Evolutionary conservation across 2,797 vertebrate genomes (phyloP), one percentile per base, ranked within the genome.

Genomic region (Rhinella marina): DNA sequence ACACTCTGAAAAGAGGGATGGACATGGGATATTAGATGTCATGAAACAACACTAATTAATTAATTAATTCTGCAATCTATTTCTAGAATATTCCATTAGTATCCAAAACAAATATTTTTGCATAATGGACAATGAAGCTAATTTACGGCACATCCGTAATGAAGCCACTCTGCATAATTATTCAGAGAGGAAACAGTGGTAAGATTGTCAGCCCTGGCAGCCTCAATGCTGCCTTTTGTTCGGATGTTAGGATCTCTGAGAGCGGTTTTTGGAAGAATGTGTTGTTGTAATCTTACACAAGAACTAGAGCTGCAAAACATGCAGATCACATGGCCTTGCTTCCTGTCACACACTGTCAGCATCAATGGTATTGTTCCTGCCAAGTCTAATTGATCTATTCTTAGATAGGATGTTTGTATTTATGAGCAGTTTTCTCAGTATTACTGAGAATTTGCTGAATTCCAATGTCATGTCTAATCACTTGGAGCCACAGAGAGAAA

Each of bases 261-360:
- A 93, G 92, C 92, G 91, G 91, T 82, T 93, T 41, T 89, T 90
- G 91, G 93, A 93, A 93, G 92, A 94, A 93, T 94, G 93, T 91
- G 84, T 84, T 86, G 68, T 86, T 88, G 90, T 93, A 94, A 94
- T 93, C 93, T 94, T 93, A 93, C 92, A 93, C 93, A 94, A 94
- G 93, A 93, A 92, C 83, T 92, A 21, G 8, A 90, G 92, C 93
- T 94, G 92, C 93, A 93, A 93, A 94, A 94, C 92, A 94, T 91
- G 89, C 90, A 85, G 93, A 92, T 94, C 94, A 94, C 93, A 92
- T 93, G 93, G 91, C 88, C 91, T 93, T 93, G 92, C 93, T 94
- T 94, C 94, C 94, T 94, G 94, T 94, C 94, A 94, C 93, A 94
- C 92, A 92, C 90, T 93, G 93, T 94, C 93, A 94, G 92, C 93